Percentiles rank a stretch among this genome's conserved stretches.
phyloP scores from a whole-genome alignment of 2,888 invertebrate genomes.

The Mythimna vitellina region DNA sequence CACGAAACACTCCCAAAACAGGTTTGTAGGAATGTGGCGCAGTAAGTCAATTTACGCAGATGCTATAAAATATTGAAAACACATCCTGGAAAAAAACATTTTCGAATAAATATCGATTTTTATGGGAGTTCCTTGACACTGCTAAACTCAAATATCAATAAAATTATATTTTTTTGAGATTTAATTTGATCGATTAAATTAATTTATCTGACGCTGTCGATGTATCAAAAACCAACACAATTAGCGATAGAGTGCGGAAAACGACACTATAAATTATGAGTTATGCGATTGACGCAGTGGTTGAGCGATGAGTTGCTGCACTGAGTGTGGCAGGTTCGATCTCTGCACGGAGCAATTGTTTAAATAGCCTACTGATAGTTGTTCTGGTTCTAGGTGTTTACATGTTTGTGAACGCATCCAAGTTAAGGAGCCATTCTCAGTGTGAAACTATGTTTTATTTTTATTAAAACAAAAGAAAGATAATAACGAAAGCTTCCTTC shows the following conservation, averaged over 20 bases:
- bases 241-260: not conserved
- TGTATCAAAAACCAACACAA: not conserved
- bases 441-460: too few species aligned
- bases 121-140: slow-evolving; percentile 22
- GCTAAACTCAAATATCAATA: slow-evolving; percentile 11
- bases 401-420: too few species aligned
- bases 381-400: too few species aligned
- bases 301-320: too few species aligned
- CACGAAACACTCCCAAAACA: slow-evolving; percentile 39
- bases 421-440: too few species aligned
- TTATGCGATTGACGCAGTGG: too few species aligned
- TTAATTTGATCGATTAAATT: not conserved
- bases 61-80: slow-evolving; percentile 32
- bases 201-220: not conserved
- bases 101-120: slow-evolving; percentile 21
- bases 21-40: slow-evolving; percentile 54
- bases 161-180: not conserved
- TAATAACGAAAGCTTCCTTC: not conserved
- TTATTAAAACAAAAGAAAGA: too few species aligned
- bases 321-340: too few species aligned
- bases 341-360: too few species aligned
- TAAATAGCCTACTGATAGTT: too few species aligned
- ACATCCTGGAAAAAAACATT: slow-evolving; percentile 28
- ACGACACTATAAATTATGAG: not conserved
- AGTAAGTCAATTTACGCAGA: slow-evolving; percentile 18